Conservation (phyloP, 2,113 vertebrate species). For the Capreolus pygargus region DNA sequence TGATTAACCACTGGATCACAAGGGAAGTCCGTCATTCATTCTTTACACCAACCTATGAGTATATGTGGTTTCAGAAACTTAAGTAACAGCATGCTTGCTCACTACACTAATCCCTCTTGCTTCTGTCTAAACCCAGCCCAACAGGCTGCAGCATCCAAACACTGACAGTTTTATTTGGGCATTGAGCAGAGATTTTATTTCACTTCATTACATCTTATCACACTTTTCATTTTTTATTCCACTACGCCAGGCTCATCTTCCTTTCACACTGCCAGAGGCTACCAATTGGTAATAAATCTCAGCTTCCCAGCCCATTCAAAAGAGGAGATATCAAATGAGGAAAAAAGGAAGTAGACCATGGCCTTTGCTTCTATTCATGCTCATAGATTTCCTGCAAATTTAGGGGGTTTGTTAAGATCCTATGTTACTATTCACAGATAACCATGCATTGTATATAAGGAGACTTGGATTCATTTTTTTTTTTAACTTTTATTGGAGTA, state of each 20-base stretch:
- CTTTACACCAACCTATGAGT: neutral
- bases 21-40: neutral
- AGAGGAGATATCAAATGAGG: neutral
- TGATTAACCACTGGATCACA: neutral
- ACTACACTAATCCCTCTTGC: neutral
- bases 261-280: neutral
- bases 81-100: neutral
- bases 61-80: neutral
- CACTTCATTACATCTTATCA: slow-evolving; percentile 36
- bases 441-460: neutral
- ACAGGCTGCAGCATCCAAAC: neutral
- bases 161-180: neutral
- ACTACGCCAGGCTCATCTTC: neutral
- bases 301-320: neutral
- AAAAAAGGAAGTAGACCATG: neutral
- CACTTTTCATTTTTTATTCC: slow-evolving; percentile 54
- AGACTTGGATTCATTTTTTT: neutral
- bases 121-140: neutral
- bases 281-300: slow-evolving; percentile 2
- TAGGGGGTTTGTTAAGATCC: neutral
- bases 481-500: neutral
- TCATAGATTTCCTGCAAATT: neutral
- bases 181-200: slow-evolving; percentile 47
- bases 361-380: neutral
- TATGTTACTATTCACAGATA: neutral